Conservation (phyloP, 2,888 invertebrate genomes). For the Cephus pygmeus region DNA sequence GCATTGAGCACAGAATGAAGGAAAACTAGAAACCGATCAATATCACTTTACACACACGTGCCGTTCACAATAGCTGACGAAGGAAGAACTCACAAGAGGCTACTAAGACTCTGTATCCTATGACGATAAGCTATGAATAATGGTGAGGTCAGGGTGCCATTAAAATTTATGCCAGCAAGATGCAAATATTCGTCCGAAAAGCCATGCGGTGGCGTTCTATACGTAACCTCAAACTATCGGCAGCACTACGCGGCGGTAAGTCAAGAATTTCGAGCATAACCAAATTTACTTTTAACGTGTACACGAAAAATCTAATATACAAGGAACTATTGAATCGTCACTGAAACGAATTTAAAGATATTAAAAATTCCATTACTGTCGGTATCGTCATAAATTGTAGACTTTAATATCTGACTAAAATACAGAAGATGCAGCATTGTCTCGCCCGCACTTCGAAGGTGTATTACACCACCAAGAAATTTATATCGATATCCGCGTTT, state of each 20-base stretch:
- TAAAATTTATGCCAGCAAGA: neutral
- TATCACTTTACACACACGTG: neutral
- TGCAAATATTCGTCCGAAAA: neutral
- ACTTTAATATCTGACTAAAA: neutral
- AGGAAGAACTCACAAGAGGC: neutral
- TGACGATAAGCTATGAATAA: neutral
- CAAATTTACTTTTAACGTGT: neutral
- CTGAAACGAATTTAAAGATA: neutral
- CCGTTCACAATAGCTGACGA: neutral
- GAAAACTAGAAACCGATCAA: neutral
- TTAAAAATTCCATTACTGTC: neutral
- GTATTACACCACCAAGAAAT: neutral
- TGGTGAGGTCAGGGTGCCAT: neutral
- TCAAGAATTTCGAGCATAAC: neutral
- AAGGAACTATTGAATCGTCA: neutral
- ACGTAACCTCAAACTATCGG: neutral
- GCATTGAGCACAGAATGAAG: neutral
- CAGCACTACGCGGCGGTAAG: neutral
- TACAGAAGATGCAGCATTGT: neutral
- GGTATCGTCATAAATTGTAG: neutral
- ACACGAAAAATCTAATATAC: neutral
- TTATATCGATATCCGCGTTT: neutral
- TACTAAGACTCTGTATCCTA: neutral
- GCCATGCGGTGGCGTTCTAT: neutral
- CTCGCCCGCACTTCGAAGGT: neutral